A percentile compares a stretch with the other conserved stretches of the same genome.
phyloP scores from a whole-genome alignment of 2,888 invertebrate genomes.

The Rhagonycha fulva region DNA sequence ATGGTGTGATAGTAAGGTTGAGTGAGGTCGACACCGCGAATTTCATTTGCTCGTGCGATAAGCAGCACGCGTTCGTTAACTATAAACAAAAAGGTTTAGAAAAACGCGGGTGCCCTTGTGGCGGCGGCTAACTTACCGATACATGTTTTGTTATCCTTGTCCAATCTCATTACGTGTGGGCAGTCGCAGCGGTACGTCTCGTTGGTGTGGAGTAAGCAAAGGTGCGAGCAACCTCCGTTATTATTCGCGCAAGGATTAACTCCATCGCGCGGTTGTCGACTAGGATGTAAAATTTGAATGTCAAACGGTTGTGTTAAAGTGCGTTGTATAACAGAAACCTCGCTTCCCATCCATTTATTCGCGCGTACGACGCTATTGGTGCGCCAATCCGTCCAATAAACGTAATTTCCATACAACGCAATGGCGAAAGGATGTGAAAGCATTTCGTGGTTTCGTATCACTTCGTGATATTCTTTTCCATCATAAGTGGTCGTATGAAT shows the following conservation, averaged over 20 bases:
- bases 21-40: conserved; percentile 80
- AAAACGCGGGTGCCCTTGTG: background rate
- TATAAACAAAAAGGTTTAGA: conserved; percentile 38
- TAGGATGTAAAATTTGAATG: conserved; percentile 80
- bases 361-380: conserved; percentile 84
- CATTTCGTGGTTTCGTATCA: conserved; percentile 74
- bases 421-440: conserved; percentile 90
- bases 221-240: conserved; percentile 81
- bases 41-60: conserved; percentile 75
- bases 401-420: conserved; percentile 80
- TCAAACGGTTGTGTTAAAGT: conserved; percentile 90
- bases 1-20: conserved; percentile 78
- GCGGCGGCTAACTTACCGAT: conserved; percentile 57
- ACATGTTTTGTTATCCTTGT: conserved; percentile 68
- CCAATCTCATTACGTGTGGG: conserved; percentile 84
- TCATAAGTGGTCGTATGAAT: conserved; percentile 84
- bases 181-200: conserved; percentile 75
- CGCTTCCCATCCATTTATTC: conserved; percentile 84
- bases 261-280: conserved; percentile 66
- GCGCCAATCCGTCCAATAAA: conserved; percentile 96
- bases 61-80: conserved; percentile 81
- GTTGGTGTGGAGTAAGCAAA: conserved; percentile 74
- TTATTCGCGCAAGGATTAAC: conserved; percentile 67
- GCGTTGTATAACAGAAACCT: conserved; percentile 77
- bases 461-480: conserved; percentile 68